Base-by-base conservation (phyloP, 2,113 vertebrate genomes). In the Todiramphus chloris region DNA sequence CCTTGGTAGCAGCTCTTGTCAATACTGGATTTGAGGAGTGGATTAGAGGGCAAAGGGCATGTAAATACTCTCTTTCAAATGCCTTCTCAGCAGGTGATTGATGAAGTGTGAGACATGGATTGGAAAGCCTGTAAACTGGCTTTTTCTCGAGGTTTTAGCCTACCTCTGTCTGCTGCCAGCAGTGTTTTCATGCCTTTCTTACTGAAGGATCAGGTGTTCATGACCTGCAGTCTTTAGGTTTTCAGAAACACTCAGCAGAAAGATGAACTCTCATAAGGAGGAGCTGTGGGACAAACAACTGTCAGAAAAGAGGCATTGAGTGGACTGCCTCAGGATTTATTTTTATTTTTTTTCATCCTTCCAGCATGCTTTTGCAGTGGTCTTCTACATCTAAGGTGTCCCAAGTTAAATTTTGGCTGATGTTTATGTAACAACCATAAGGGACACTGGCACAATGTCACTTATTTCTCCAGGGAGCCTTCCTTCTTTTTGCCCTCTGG, bases 191-290 rank as follows among this genome's bases (percentile, higher is more conserved):
- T 85, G 50, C 20, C 51, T 95, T 91, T 91, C 66, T 67, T 69
- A 51, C 58, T 83, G 66, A 82, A 81, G 91, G 41, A 85, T 56
- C 73, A 93, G 48, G 53, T 41, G 70, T 51, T 85, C 72, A 39
- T 35, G 79, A 83, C 76, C 63, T 74, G 72, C 19, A 77, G 35
- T 39, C 39, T 81, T 67, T 9, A 75, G 20, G 9, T 77, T 88
- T 96, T 74, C 59, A 88, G 58, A 91, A 90, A 78, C 39, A 48
- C 73, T 77, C 74, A 72, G 37, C 60, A 88, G 88, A 81, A 94
- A 94, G 39, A 83, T 78, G 68, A 93, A 58, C 30, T 56, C 43
- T 14, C 0, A 0, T 23, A 90, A 92, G 37, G 33, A 87, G 35
- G 53, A 90, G 93, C 51, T 63, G 27, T 89, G 64, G 92, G 39